Evolutionary conservation across 2,888 invertebrate genomes (phyloP), one percentile per base, ranked within the genome.

Genomic region (Netelia fuscicornis): DNA sequence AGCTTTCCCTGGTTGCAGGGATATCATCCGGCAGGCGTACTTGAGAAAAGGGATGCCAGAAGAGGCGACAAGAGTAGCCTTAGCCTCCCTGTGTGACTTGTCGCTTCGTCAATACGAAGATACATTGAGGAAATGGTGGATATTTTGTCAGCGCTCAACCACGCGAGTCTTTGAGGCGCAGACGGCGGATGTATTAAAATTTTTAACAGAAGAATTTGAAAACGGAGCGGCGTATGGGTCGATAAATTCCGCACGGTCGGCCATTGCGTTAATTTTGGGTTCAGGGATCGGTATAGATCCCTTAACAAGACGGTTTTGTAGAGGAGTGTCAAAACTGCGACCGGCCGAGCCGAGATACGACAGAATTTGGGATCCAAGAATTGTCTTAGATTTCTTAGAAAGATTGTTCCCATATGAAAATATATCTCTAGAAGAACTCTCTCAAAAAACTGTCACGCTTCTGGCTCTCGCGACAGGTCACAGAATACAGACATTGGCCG

Each of bases 401-500:
- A 65, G 76, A 1, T 68, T 56, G 70, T 58, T 64, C 17, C 17
- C 62, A 2, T 86, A 87, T 76, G 70, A 81, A 30, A 20, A 83
- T 2, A 74, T 82, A 60, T 48, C 71, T 48, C 23, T 87, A 2
- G 52, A 83, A 42, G 5, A 54, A 0, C 42, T 88, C 23, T 65
- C 87, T 0, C n/a, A 42, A 13, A 88, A 89, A 72, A 25, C 88
- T 20, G 83, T 72, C 9, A 77, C 79, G 0, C 72, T 88, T 42
- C 30, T 89, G 20, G 85, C 86, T 0, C 76, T 89, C 58, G 65
- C 79, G 10, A 89, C 88, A 5, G 88, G 85, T 9, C 86, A 89
- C 0, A 64, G 85, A 52, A 81, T 84, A 8, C 87, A 88, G 74
- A 86, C 87, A 17, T 81, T 87, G 10, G 23, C 80, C 48, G 62